These are phyloP conservation scores for Pseudochromis fuscus DNA, from an alignment of 2,797 vertebrate genomes.

Conservation along the genomic window DNA sequence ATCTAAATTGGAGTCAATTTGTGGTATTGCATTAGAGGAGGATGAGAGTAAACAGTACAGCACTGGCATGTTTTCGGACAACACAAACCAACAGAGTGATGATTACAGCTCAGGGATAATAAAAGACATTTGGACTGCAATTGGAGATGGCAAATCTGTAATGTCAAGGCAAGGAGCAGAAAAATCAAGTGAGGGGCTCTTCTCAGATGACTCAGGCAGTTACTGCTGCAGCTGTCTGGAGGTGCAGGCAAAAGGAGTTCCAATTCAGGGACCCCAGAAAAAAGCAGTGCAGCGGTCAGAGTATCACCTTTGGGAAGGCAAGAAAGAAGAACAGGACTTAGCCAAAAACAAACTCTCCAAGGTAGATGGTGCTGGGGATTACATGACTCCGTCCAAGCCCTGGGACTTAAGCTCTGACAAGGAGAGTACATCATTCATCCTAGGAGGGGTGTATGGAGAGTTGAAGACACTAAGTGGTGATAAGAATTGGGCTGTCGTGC, in stretches of 20 bases:
- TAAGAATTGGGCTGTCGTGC: conserved; percentile 94
- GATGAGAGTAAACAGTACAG: conserved; percentile 90
- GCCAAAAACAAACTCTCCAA: conserved; percentile 89
- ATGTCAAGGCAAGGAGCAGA: conserved; percentile 83
- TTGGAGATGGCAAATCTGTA: conserved; percentile 86
- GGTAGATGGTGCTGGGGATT: conserved; percentile 92
- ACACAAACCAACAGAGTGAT: conserved; percentile 88
- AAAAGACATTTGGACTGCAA: conserved; percentile 98
- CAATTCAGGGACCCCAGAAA: conserved; percentile 87
- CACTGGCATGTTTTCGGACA: conserved; percentile 87
- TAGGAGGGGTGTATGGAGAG: conserved; percentile 98
- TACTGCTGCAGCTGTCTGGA: conserved; percentile 92
- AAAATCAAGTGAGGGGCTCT: conserved; percentile 87
- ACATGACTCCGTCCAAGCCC: conserved; percentile 95
- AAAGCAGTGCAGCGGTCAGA: conserved; percentile 97
- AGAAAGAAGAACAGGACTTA: conserved; percentile 90
- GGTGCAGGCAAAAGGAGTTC: conserved; percentile 85
- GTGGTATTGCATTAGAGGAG: conserved; percentile 97
- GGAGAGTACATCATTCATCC: conserved; percentile 94
- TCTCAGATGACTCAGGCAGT: conserved; percentile 87
- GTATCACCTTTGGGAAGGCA: conserved; percentile 97
- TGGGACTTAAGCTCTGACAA: conserved; percentile 92
- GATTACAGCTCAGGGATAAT: conserved; percentile 98
- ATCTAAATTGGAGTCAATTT: conserved; percentile 98
- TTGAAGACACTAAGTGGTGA: conserved; percentile 92